Base-by-base conservation (phyloP, 2,797 vertebrate species). In the Toxotes lorentzi region DNA sequence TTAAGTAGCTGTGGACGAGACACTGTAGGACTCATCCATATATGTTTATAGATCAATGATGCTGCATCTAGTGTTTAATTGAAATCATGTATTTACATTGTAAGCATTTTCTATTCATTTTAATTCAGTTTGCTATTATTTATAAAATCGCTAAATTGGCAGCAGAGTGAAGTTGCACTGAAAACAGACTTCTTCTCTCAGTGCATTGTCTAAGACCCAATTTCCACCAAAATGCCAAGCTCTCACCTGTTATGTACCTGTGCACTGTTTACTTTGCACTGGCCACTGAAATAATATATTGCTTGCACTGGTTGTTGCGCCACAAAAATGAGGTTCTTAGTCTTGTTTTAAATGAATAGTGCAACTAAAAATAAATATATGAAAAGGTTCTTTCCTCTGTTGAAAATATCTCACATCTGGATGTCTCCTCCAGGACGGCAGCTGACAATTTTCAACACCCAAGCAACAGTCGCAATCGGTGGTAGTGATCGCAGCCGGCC, bases 391-490 rank as follows among this genome's bases (percentile, higher is more conserved):
- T 57, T 60, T 43, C 34, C 14, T 61, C n/a, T 73, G 56, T 50
- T 67, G 32, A 57, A 75, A 63, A 35, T 54, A 19, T 75, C 59
- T 77, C 54, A 47, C 47, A 56, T 84, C 13, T 74, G 64, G 45
- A 65, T 93, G 43, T 93, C 62, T 90, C 81, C 71, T 81, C 78
- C 91, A 99, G 98, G 98, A 89, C 98, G 98, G 69, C 97, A 98
- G 95, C 92, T 99, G 92, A 99, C 98, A 68, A 99, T 99, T 95
- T 99, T 99, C 97, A 99, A 99, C 96, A 99, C 98, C 90, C 98
- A 99, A 94, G 98, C 98, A 70, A 96, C 97, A 86, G 97, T 99
- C 87, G 95, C 95, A 69, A 97, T 99, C 32, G 98, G 98, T 47
- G 98, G 98, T 83, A 96, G 95, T 64, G 97, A 99, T 91, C 97